Evolutionary conservation across 2,888 invertebrate species (phyloP).

Genomic region (Linnaemya vulpina): DNA sequence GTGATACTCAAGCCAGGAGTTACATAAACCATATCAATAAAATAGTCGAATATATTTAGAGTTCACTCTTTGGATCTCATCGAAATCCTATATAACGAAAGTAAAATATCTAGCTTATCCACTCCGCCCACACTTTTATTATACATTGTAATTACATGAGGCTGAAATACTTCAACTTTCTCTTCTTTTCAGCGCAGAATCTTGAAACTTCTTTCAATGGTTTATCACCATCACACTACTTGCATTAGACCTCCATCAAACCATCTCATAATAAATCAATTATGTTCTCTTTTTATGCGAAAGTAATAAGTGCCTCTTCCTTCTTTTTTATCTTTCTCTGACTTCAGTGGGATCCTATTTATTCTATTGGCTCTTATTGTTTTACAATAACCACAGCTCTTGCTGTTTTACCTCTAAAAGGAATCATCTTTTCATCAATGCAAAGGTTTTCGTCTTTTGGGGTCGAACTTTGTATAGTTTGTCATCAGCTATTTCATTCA

Average conservation of each 20-base stretch:
- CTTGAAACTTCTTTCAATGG: not conserved
- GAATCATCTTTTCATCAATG: constrained; percentile 8
- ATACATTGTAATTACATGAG: not conserved
- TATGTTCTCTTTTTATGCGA: constrained; percentile 18
- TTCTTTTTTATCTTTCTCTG: constrained; percentile 27
- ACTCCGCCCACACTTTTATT: no score
- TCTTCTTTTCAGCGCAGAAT: constrained; percentile 29
- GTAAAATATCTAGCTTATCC: constrained; percentile 32
- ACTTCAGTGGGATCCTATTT: not conserved
- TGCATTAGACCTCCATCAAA: constrained; percentile 32
- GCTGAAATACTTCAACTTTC: constrained; percentile 4
- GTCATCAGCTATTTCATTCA: not conserved
- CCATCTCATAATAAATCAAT: constrained; percentile 30
- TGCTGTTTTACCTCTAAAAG: constrained; percentile 12
- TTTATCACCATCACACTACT: constrained; percentile 16
- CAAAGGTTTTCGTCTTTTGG: constrained; percentile 6
- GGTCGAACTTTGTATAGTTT: not conserved
- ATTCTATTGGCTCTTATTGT: constrained; percentile 29
- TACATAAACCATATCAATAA: constrained; percentile 22
- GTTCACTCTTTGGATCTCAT: constrained; percentile 25
- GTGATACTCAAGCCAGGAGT: constrained; percentile 22
- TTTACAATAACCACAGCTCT: constrained; percentile 19
- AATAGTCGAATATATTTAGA: constrained; percentile 18
- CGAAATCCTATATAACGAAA: constrained; percentile 17
- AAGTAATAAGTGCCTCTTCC: no score